These are phyloP conservation scores for Poecile atricapillus DNA, from an alignment of 2,113 vertebrate genomes.

Conservation along the genomic window DNA sequence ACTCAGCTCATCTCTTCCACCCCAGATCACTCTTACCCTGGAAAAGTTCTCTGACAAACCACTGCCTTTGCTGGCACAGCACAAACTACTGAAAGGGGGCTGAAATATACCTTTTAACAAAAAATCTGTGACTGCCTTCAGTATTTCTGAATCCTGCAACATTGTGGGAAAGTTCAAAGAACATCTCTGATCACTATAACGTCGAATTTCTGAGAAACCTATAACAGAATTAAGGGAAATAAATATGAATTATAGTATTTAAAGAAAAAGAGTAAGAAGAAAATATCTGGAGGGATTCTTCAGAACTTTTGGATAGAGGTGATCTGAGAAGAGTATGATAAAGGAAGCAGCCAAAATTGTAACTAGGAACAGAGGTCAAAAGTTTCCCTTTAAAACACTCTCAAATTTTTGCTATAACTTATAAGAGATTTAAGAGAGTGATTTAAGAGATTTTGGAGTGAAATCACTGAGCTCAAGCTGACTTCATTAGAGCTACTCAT, in stretches of 20 bases:
- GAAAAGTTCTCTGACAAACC: neutral
- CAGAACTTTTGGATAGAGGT: neutral
- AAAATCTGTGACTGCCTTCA: neutral
- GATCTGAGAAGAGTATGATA: neutral
- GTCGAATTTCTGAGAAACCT: neutral
- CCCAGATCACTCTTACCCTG: fast-evolving
- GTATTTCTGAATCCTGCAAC: neutral
- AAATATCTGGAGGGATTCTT: neutral
- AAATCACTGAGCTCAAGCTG: neutral
- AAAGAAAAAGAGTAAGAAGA: neutral
- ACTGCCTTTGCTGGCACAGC: neutral
- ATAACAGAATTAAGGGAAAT: neutral
- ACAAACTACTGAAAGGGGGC: neutral
- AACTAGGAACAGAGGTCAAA: neutral
- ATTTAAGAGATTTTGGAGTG: neutral
- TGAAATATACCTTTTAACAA: neutral
- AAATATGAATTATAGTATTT: neutral
- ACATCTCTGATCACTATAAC: neutral
- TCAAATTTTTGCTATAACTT: neutral
- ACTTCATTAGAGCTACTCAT: conserved; percentile 12
- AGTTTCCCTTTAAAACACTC: neutral
- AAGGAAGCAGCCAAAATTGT: neutral
- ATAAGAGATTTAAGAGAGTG: neutral
- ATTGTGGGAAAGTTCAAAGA: conserved; percentile 1
- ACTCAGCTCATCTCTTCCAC: neutral